phyloP scores from a whole-genome alignment of 2,797 vertebrate genomes.

The Sparidentex hasta region DNA sequence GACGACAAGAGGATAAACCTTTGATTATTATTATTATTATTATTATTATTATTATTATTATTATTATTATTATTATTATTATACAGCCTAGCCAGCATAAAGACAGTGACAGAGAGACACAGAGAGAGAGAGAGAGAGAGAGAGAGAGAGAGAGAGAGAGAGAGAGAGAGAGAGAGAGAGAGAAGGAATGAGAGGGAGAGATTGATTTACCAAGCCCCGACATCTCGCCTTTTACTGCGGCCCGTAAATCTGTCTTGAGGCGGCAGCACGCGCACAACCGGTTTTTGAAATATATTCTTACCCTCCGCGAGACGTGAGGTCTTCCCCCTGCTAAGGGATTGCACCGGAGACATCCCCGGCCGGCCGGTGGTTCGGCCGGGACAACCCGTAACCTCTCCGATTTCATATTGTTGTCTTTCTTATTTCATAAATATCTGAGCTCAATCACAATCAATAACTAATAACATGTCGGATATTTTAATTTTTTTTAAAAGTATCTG shows the following conservation, averaged over 20 bases:
- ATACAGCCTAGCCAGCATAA: background rate
- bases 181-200: conserved; percentile 55
- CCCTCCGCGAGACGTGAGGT: conserved; percentile 58
- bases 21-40: conserved; percentile 5
- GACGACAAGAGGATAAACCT: background rate
- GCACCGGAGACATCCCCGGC: conserved; percentile 52
- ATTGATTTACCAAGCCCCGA: conserved; percentile 92
- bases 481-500: background rate
- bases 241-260: conserved; percentile 94
- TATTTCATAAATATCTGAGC: background rate
- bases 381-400: background rate
- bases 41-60: conserved; percentile 6
- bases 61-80: conserved; percentile 9
- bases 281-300: conserved; percentile 75
- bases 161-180: background rate
- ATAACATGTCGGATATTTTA: background rate
- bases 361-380: conserved; percentile 7
- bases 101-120: background rate
- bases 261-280: conserved; percentile 80
- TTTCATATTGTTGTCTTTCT: background rate
- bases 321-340: conserved; percentile 48
- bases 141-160: conserved; percentile 9
- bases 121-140: background rate
- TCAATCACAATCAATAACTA: conserved; percentile 18
- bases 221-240: conserved; percentile 88